Evolutionary conservation across 2,797 vertebrate genomes (phyloP).

Genomic region (Silurus lanzhouensis): DNA sequence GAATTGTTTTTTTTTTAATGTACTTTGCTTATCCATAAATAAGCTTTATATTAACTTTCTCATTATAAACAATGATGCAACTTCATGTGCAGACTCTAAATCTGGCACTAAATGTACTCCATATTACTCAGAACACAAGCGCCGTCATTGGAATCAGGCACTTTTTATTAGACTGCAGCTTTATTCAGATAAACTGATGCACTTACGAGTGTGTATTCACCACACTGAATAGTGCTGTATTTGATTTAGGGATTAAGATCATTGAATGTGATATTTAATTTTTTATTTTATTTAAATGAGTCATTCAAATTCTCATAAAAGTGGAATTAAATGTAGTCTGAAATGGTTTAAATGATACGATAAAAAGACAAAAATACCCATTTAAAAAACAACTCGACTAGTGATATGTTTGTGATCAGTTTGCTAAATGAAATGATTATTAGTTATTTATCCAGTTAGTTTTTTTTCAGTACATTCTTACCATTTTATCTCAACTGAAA

Average conservation of each 20-base stretch:
- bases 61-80: neutral
- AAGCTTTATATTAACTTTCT: no score
- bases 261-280: neutral
- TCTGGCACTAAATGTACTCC: neutral
- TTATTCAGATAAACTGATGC: neutral
- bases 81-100: no score
- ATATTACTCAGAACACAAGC: neutral
- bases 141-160: neutral
- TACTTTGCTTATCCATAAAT: no score
- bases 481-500: neutral
- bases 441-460: neutral
- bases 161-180: neutral
- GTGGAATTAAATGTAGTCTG: neutral
- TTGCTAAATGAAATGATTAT: neutral
- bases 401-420: neutral
- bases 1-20: no score
- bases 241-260: neutral
- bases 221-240: neutral
- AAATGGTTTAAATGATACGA: neutral
- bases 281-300: neutral
- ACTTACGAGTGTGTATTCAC: neutral
- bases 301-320: neutral
- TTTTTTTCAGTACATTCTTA: neutral
- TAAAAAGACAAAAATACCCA: neutral
- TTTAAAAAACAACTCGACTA: neutral